Conservation (phyloP, 2,113 vertebrate genomes). For the Heterotilapia buettikoferi region DNA sequence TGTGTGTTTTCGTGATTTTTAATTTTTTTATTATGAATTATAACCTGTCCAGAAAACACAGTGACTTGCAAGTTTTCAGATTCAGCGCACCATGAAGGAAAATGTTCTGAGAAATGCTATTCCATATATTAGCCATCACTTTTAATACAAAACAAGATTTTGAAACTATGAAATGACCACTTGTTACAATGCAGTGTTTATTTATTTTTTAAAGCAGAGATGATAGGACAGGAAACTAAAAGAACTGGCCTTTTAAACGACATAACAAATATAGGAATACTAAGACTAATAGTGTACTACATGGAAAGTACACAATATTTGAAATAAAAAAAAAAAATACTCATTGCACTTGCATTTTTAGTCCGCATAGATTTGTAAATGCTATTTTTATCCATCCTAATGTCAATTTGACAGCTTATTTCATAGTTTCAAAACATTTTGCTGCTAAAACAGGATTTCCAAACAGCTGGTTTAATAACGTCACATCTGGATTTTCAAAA, state of each 20-base stretch:
- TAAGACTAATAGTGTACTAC: background rate
- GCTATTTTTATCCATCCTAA: background rate
- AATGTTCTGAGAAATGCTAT: slow-evolving; percentile 52
- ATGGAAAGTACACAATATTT: slow-evolving; percentile 1
- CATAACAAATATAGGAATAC: background rate
- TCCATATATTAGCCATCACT: slow-evolving; percentile 67
- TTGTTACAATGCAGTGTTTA: slow-evolving; percentile 61
- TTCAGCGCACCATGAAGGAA: slow-evolving; percentile 74
- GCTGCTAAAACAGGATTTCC: slow-evolving; percentile 75
- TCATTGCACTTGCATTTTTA: slow-evolving; percentile 56
- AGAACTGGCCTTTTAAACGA: background rate
- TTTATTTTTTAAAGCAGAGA: slow-evolving; percentile 40
- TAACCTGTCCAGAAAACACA: slow-evolving; percentile 54
- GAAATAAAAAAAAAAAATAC: background rate
- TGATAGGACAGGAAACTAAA: background rate
- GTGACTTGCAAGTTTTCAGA: slow-evolving; percentile 50
- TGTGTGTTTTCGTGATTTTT: slow-evolving; percentile 15
- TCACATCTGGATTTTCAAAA: slow-evolving; percentile 46
- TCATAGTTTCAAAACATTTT: slow-evolving; percentile 77
- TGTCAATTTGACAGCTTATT: slow-evolving; percentile 54
- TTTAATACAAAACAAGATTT: slow-evolving; percentile 65
- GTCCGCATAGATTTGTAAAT: slow-evolving; percentile 23
- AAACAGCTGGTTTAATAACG: slow-evolving; percentile 46
- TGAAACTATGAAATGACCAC: slow-evolving; percentile 75
- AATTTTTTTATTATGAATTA: slow-evolving; percentile 33